These are phyloP conservation scores for Melipona beecheii DNA, from an alignment of 2,888 invertebrate genomes.

Conservation along the genomic window DNA sequence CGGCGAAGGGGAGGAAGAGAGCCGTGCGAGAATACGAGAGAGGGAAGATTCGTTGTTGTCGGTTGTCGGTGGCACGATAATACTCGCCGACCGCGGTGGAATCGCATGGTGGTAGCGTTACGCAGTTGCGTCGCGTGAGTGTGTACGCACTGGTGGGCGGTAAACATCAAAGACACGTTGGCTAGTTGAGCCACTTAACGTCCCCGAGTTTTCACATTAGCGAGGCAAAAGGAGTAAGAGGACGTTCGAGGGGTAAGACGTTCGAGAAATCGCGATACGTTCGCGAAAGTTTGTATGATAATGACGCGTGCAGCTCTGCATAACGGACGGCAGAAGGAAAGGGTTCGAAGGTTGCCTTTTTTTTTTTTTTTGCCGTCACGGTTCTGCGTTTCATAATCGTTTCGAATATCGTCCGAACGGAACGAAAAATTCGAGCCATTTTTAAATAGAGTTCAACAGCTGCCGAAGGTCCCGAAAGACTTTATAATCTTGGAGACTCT, in stretches of 20 bases:
- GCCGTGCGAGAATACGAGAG: constrained; percentile 26
- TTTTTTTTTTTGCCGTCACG: too few relatives aligned
- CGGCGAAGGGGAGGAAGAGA: not conserved
- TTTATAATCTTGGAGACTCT: too few relatives aligned
- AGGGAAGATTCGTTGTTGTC: constrained; percentile 57
- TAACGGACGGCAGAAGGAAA: constrained; percentile 14
- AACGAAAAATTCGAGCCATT: too few relatives aligned
- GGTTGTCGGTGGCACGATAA: constrained; percentile 58
- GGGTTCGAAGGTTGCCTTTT: constrained; percentile 47
- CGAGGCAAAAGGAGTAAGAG: constrained; percentile 82
- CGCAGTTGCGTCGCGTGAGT: constrained; percentile 73
- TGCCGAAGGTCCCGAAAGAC: too few relatives aligned
- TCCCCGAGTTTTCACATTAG: constrained; percentile 83
- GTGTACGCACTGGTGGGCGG: constrained; percentile 66
- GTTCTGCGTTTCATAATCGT: too few relatives aligned
- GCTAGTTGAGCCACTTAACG: constrained; percentile 84
- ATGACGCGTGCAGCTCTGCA: constrained; percentile 33
- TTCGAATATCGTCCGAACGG: too few relatives aligned
- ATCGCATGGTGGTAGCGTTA: constrained; percentile 68
- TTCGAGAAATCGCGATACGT: constrained; percentile 19
- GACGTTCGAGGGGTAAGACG: constrained; percentile 7
- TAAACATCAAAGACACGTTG: constrained; percentile 81
- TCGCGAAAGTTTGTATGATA: constrained; percentile 56
- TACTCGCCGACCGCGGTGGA: constrained; percentile 56
- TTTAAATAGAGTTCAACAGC: too few relatives aligned